Evolutionary conservation across 2,113 vertebrate genomes (phyloP), one percentile per base, ranked within the genome.

Genomic region (Clarias magur): DNA sequence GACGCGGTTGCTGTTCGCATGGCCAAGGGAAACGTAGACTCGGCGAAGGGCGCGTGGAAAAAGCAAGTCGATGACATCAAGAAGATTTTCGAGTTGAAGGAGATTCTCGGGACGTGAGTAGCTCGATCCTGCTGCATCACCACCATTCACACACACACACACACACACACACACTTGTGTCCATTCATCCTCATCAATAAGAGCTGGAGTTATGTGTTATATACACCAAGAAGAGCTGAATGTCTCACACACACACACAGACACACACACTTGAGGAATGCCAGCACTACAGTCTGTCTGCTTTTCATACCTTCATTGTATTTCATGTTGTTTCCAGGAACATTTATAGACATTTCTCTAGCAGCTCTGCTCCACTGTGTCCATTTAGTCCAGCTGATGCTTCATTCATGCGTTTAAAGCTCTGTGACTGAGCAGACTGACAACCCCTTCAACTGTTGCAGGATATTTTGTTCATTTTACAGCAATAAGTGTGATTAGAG

Each of bases 41-140:
- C 95, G 91, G 94, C 93, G 85, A 90, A 92, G 83, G 94, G 94
- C 59, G 96, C 97, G 42, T 99, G 98, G 98, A 99, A 99, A 85
- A 99, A 98, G 93, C 96, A 96, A 60, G 97, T 97, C 88, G 97
- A 98, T 91, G 98, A 99, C 88, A 97, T 99, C 94, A 97, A 97
- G 96, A 96, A 96, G 86, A 96, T 97, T 56, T 99, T 99, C 91
- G 97, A 97, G 94, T 98, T 99, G 93, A 99, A 98, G 92, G 97
- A 99, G 96, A 97, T 97, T 91, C 96, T 99, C 88, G 98, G 98
- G 87, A 99, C 98, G 98, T 99, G 94, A 97, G 98, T 97, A 95
- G 70, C 84, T 85, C 30, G 0, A 72, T 72, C 2, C 80, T 63
- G 30, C 81, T 83, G 53, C 82, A 68, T 59, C 30, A 70, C 48